Conservation (phyloP, 1,140 invertebrate species). For the Anastrepha ludens region DNA sequence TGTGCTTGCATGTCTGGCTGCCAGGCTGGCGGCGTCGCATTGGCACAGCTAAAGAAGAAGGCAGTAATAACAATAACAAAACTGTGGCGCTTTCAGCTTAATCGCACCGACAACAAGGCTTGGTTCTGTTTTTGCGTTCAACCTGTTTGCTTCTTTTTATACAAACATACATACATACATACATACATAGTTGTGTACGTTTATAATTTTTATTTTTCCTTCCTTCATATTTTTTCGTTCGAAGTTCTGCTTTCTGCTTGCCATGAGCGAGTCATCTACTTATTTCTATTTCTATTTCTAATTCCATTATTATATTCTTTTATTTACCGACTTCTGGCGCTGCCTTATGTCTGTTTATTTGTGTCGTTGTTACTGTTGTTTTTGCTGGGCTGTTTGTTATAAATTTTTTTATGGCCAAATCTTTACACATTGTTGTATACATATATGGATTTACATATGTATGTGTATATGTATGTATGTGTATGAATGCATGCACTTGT, state of each 20-base stretch:
- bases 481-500: too few relatives aligned
- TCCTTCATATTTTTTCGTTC: constrained; percentile 26
- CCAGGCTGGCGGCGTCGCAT: background rate
- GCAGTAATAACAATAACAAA: constrained; percentile 38
- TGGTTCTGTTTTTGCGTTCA: constrained; percentile 46
- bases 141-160: constrained; percentile 38
- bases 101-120: constrained; percentile 36
- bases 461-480: background rate
- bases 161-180: background rate
- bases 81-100: constrained; percentile 26
- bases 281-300: constrained; percentile 22
- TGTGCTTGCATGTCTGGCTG: background rate
- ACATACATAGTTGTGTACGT: background rate
- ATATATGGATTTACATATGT: background rate
- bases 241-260: constrained; percentile 8
- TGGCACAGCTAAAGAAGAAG: background rate
- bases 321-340: background rate
- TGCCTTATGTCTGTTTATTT: background rate
- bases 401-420: background rate
- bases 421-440: background rate
- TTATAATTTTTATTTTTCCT: constrained; percentile 6
- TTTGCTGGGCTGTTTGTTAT: background rate
- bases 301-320: background rate
- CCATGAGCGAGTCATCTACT: background rate
- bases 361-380: background rate